Evolutionary conservation across 2,797 vertebrate species (phyloP), one percentile per base, ranked within the genome.

Genomic region (Coreius guichenoti): DNA sequence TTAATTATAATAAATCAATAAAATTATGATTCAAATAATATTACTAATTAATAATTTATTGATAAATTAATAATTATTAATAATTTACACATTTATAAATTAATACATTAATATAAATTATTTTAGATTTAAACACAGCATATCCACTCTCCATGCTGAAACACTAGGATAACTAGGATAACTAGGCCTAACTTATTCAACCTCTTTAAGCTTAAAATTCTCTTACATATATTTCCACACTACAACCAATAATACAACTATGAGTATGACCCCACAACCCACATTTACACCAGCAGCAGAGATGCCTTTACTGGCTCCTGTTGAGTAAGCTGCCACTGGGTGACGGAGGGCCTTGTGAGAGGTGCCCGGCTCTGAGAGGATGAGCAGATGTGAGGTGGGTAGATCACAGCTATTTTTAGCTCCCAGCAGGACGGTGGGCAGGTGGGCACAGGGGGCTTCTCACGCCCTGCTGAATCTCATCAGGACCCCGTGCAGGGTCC

Each of bases 371-470:
- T 90, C 82, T 89, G 74, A 88, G 85, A 90, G 91, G 89, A 87
- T 82, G 90, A 90, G 90, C 92, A 95, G 93, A 92, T 95, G 93
- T 92, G 92, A 85, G 77, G 36, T 73, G 75, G 77, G 75, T 87
- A 87, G 90, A 90, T 93, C 88, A 21, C 45, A 74, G 90, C 89
- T 93, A 91, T 93, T 93, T 93, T 91, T 92, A 92, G 88, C 65
- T 69, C 93, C 92, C 92, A 90, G 92, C 81, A 93, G 88, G 89
- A 91, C 91, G 91, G 92, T 94, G 92, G 89, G 89, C 92, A 94
- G 93, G 93, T 95, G 92, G 92, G 92, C 92, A 86, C 91, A 90
- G 90, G 90, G 91, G 87, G 93, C 90, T 91, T 90, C 91, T 90
- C 88, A 86, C 82, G 88, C 93, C 93, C 90, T 92, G 56, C 91